phyloP scores from a whole-genome alignment of 2,888 invertebrate species.

The Diogma glabrata region DNA sequence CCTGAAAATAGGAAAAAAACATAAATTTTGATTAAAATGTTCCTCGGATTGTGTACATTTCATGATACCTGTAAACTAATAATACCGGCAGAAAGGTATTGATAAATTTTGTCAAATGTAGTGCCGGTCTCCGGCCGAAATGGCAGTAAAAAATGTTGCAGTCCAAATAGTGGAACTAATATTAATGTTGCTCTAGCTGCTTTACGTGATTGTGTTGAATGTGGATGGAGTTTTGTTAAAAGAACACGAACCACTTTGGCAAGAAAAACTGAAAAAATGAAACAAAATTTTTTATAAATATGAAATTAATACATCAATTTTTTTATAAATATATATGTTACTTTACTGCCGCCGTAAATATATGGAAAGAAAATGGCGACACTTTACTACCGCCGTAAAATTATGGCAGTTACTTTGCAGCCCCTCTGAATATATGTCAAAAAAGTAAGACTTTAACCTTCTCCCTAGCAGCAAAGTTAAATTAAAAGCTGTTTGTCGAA shows the following conservation, averaged over 20 bases:
- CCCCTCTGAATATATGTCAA: too few relatives aligned
- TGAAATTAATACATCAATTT: too few relatives aligned
- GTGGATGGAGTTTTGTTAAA: conserved; percentile 50
- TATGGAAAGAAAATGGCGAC: too few relatives aligned
- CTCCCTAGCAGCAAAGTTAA: too few relatives aligned
- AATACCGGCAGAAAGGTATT: conserved; percentile 47
- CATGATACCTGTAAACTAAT: conserved; percentile 3
- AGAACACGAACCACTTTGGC: conserved; percentile 54
- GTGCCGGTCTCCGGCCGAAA: conserved; percentile 48
- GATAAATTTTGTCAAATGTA: conserved; percentile 47
- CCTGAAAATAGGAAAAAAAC: conserved; percentile 36
- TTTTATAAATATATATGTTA: too few relatives aligned
- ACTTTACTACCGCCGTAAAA: too few relatives aligned
- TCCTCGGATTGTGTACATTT: neutral
- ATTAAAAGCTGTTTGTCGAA: too few relatives aligned
- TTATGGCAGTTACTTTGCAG: too few relatives aligned
- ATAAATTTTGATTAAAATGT: conserved; percentile 19
- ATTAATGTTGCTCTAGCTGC: conserved; percentile 61
- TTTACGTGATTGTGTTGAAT: conserved; percentile 48
- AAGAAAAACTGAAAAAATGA: conserved; percentile 32
- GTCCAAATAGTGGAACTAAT: conserved; percentile 61
- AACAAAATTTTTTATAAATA: conserved; percentile 6
- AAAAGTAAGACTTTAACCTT: too few relatives aligned
- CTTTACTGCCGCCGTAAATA: too few relatives aligned
- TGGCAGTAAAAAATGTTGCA: conserved; percentile 60